These are phyloP conservation scores for Ginglymostoma cirratum DNA, from an alignment of 2,113 vertebrate genomes.

Conservation along the genomic window DNA sequence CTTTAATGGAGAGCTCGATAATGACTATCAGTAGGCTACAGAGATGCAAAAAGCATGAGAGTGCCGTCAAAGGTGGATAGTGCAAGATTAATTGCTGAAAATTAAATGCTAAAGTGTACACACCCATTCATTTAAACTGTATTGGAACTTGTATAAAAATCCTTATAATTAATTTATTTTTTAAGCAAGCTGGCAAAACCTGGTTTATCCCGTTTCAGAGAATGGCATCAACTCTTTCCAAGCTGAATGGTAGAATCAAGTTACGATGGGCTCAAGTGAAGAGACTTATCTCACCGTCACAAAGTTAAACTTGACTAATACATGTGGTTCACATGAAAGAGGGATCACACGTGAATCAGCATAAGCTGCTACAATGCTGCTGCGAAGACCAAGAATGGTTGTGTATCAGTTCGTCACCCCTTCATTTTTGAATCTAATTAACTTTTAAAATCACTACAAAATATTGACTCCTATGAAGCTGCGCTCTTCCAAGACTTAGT, in stretches of 20 bases:
- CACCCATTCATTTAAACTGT: background rate
- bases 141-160: background rate
- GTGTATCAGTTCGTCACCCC: background rate
- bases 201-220: background rate
- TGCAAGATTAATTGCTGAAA: background rate
- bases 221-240: background rate
- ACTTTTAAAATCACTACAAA: slow-evolving; percentile 28
- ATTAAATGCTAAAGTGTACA: background rate
- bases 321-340: background rate
- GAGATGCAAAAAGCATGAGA: background rate
- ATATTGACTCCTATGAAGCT: slow-evolving; percentile 13
- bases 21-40: background rate
- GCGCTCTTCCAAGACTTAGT: background rate
- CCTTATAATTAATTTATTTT: background rate
- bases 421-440: slow-evolving; percentile 25
- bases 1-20: background rate
- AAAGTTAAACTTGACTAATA: background rate
- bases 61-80: no score
- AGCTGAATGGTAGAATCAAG: slow-evolving; percentile 18
- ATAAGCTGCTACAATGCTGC: slow-evolving; percentile 1
- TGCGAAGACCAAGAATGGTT: background rate
- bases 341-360: background rate
- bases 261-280: background rate
- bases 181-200: background rate
- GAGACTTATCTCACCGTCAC: background rate